These are phyloP conservation scores for Cochlearius cochlearius DNA, from an alignment of 2,113 vertebrate species.

Conservation along the genomic window DNA sequence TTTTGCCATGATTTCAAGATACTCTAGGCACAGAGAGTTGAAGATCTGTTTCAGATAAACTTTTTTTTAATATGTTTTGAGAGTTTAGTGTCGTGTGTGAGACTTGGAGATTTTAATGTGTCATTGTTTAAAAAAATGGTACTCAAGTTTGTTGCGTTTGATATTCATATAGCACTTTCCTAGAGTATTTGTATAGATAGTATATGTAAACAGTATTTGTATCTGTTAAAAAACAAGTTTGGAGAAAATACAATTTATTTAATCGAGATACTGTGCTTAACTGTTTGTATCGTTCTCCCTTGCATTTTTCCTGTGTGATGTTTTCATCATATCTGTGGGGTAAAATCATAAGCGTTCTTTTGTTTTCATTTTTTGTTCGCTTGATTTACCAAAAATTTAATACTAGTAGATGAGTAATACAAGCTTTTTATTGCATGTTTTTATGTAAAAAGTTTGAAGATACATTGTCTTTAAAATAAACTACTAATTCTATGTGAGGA, in stretches of 20 bases:
- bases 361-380: not conserved
- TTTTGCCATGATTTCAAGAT: not conserved
- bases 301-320: not conserved
- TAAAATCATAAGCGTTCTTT: not conserved
- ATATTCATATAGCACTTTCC: not conserved
- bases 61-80: not conserved
- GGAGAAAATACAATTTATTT: not conserved
- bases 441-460: not conserved
- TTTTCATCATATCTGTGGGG: not conserved
- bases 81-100: not conserved
- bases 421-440: not conserved
- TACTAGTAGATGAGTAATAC: not conserved
- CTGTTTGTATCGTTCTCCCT: not conserved
- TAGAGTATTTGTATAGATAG: not conserved
- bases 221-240: not conserved
- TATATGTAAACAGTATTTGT: not conserved
- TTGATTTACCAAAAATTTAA: not conserved
- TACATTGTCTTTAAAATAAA: not conserved
- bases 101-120: not conserved
- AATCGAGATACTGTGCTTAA: not conserved
- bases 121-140: not conserved
- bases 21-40: not conserved
- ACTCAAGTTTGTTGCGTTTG: not conserved
- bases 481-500: not conserved
- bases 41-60: not conserved